These are phyloP conservation scores for Chrysemys picta DNA, from an alignment of 2,113 vertebrate genomes.

Conservation along the genomic window DNA sequence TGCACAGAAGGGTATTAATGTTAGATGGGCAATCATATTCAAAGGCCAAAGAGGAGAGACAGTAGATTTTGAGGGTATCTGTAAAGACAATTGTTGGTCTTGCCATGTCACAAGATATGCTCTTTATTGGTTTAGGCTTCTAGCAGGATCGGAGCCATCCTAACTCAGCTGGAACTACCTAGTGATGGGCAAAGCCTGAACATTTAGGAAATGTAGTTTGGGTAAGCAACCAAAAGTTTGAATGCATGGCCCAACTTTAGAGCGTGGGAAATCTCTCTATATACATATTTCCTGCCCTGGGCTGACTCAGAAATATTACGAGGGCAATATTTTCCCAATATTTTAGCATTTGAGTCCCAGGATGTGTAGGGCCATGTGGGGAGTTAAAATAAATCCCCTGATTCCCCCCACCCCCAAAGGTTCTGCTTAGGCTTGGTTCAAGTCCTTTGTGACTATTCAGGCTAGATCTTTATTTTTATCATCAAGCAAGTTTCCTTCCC, in stretches of 20 bases:
- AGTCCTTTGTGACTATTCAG: neutral
- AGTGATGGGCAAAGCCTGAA: rapidly evolving
- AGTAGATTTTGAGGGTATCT: rapidly evolving
- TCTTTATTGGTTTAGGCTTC: neutral
- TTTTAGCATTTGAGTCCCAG: slow-evolving; percentile 6
- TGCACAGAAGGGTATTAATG: neutral
- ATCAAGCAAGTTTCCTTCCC: neutral
- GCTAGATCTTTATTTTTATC: neutral
- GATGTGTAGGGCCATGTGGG: neutral
- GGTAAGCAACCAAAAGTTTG: slow-evolving; percentile 20
- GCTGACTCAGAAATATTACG: slow-evolving; percentile 30
- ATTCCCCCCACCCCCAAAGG: neutral
- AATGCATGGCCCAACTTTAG: slow-evolving; percentile 39
- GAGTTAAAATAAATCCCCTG: neutral
- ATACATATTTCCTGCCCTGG: slow-evolving; percentile 57
- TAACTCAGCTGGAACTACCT: neutral
- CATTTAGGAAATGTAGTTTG: neutral
- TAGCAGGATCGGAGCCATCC: neutral
- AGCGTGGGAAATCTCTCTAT: slow-evolving; percentile 58
- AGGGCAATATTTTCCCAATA: slow-evolving; percentile 46
- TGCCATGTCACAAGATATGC: neutral
- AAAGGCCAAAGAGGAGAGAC: neutral
- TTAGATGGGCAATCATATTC: neutral
- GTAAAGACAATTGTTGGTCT: neutral
- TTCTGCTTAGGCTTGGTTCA: neutral